phyloP scores from a whole-genome alignment of 35 echinoderm and acorn worm species.

The Apostichopus japonicus region DNA sequence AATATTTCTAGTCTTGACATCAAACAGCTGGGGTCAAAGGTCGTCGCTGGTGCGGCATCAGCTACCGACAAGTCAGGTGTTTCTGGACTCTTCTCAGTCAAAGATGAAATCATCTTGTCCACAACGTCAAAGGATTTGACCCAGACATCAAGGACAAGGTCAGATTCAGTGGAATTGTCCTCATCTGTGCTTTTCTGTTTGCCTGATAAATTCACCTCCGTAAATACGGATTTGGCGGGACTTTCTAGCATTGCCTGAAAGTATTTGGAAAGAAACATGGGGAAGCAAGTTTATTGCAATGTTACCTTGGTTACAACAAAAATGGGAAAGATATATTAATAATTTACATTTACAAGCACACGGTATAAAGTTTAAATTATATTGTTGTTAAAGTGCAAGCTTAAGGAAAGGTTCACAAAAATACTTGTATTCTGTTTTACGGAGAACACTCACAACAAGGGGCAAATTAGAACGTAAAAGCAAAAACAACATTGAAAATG shows the following conservation, averaged over 20 bases:
- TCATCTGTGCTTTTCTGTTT: neutral
- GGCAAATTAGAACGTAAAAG: no score
- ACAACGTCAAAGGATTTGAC: conserved; percentile 14
- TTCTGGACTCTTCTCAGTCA: neutral
- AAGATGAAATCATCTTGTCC: neutral
- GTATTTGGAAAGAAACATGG: neutral
- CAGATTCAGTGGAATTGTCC: neutral
- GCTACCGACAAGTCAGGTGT: neutral
- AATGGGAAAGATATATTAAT: no score
- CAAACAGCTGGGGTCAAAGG: conserved; percentile 14
- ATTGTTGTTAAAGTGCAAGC: no score
- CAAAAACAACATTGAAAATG: no score
- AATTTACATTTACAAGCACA: no score
- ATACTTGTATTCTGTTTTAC: no score
- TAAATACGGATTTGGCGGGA: conserved; percentile 66
- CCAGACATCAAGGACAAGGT: neutral
- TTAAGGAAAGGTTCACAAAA: no score
- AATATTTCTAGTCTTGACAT: conserved; percentile 67
- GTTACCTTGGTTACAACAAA: no score
- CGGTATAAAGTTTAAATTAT: no score
- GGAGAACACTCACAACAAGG: no score
- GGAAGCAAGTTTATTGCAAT: neutral
- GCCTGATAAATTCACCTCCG: conserved; percentile 46
- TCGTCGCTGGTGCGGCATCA: neutral
- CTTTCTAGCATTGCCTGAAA: conserved; percentile 45